Conservation (phyloP, 2,888 invertebrate genomes). For the Epistrophe grossulariae region DNA sequence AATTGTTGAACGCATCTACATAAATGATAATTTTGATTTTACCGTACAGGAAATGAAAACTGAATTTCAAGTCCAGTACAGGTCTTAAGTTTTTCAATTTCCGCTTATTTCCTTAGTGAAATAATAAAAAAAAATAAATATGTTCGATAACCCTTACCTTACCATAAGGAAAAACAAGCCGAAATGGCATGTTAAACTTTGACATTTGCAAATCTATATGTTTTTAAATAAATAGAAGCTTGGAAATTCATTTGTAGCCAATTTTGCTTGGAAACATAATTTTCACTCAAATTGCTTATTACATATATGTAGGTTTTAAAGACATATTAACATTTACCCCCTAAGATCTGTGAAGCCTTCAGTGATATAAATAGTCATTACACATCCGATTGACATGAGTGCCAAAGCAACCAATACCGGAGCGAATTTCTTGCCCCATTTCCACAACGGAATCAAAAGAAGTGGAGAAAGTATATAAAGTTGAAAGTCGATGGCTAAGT, state of each 20-base stretch:
- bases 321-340: constrained; percentile 24
- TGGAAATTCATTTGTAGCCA: not conserved
- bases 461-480: constrained; percentile 85
- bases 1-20: too few species aligned
- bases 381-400: constrained; percentile 60
- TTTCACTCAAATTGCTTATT: not conserved
- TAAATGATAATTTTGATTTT: too few species aligned
- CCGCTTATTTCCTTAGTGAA: too few species aligned
- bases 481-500: constrained; percentile 86
- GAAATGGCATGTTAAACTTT: not conserved
- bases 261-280: not conserved
- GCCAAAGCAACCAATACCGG: constrained; percentile 70
- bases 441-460: constrained; percentile 83
- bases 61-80: too few species aligned
- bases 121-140: too few species aligned
- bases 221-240: not conserved
- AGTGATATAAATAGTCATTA: constrained; percentile 54
- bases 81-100: too few species aligned
- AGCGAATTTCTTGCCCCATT: constrained; percentile 78
- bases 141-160: too few species aligned
- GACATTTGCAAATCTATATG: not conserved
- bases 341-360: constrained; percentile 30
- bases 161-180: not conserved
- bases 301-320: too few species aligned
- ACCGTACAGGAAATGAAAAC: too few species aligned